A percentile compares a stretch with the other conserved stretches of the same genome.
These are phyloP conservation scores for Lepidocolaptes lacrymiger DNA, from an alignment of 2,797 vertebrate genomes.

Conservation along the genomic window DNA sequence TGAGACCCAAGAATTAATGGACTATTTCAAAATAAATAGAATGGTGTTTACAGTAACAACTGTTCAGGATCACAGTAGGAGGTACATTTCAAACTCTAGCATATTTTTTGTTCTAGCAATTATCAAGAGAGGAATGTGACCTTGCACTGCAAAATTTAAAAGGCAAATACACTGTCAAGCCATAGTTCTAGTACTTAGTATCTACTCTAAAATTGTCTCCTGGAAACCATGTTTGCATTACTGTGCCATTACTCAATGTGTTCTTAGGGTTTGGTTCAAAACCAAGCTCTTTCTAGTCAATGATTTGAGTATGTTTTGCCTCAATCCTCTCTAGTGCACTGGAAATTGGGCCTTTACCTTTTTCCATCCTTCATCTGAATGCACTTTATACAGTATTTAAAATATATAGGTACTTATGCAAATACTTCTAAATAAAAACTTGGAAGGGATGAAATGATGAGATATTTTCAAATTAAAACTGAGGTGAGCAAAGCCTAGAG, in stretches of 20 bases:
- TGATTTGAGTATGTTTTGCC: neutral
- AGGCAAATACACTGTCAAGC: neutral
- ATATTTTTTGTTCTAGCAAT: neutral
- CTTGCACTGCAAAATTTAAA: neutral
- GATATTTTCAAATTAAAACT: neutral
- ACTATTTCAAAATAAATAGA: conserved; percentile 10
- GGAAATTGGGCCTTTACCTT: neutral
- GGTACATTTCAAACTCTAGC: neutral
- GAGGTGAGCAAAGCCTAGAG: neutral
- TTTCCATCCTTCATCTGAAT: neutral
- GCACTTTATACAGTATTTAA: conserved; percentile 46
- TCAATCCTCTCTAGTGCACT: neutral
- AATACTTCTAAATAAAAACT: neutral
- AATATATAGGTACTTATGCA: neutral
- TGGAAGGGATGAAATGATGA: neutral
- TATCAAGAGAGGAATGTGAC: conserved; percentile 1
- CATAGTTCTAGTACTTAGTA: neutral
- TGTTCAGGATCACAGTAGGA: neutral
- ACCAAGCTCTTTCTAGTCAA: neutral
- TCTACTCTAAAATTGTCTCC: neutral
- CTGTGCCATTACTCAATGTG: neutral
- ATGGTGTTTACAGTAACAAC: neutral
- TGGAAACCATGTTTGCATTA: conserved; percentile 13
- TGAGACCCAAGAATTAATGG: neutral
- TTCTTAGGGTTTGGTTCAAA: neutral